Conservation (phyloP, 2,888 invertebrate genomes). For the Drepanosiphum platanoidis region DNA sequence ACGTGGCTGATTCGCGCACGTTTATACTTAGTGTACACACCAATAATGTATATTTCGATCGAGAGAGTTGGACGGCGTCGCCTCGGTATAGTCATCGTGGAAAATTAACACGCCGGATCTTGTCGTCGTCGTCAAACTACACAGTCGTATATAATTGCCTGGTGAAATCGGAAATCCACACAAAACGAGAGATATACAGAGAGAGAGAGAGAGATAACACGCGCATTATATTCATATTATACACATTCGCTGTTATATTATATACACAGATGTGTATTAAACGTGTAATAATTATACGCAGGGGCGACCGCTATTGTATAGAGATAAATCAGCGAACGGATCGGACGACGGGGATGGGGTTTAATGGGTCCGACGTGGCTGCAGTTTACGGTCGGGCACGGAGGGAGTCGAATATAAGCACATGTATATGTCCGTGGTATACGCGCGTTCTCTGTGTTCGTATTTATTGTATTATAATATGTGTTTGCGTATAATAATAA, state of each 20-base stretch:
- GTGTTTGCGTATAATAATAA: conserved; percentile 9
- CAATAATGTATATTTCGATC: background rate
- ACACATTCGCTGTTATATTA: background rate
- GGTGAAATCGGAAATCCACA: background rate
- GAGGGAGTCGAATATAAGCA: background rate
- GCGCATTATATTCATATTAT: background rate
- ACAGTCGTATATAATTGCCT: background rate
- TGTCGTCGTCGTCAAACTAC: background rate
- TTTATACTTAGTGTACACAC: too few species aligned
- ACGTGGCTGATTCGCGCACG: background rate
- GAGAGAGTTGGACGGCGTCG: background rate
- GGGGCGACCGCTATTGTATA: background rate
- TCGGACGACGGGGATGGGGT: background rate
- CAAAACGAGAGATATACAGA: background rate
- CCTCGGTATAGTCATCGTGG: background rate
- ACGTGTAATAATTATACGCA: background rate
- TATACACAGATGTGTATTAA: background rate
- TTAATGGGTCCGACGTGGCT: background rate
- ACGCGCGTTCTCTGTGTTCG: background rate
- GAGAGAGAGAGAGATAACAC: background rate
- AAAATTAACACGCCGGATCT: background rate
- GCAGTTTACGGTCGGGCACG: background rate
- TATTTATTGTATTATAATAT: background rate
- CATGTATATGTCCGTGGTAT: background rate
- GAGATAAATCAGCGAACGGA: conserved; percentile 19